Percentiles rank a stretch among this genome's conserved stretches.
phyloP scores from a whole-genome alignment of 1,140 invertebrate species.

The Sitodiplosis mosellana region DNA sequence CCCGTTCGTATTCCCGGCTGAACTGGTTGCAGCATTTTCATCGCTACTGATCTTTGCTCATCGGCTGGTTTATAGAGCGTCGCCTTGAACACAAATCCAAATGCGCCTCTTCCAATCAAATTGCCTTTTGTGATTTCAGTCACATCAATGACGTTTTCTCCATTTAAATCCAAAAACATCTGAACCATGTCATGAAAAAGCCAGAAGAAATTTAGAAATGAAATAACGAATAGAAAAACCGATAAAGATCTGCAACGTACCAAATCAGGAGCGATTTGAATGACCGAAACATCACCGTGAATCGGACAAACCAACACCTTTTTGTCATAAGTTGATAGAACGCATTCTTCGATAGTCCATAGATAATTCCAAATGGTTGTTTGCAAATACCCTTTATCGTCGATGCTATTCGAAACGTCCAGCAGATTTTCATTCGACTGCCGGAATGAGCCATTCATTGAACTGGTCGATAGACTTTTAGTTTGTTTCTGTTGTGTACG shows the following conservation, averaged over 20 bases:
- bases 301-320: slow-evolving; percentile 39
- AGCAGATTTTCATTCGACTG: not conserved
- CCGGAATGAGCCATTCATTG: slow-evolving; percentile 3
- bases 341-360: slow-evolving; percentile 92
- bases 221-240: not conserved
- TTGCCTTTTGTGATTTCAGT: slow-evolving; percentile 61
- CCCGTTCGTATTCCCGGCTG: slow-evolving; percentile 63
- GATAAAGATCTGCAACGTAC: slow-evolving; percentile 21
- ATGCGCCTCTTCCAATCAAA: slow-evolving; percentile 85
- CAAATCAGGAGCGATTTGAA: slow-evolving; percentile 54
- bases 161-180: slow-evolving; percentile 76
- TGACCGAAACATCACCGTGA: slow-evolving; percentile 38
- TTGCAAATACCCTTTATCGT: not conserved
- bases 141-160: slow-evolving; percentile 55
- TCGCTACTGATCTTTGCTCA: slow-evolving; percentile 56
- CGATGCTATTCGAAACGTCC: not conserved
- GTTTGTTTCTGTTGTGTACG: not conserved
- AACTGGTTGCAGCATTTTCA: slow-evolving; percentile 91
- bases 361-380: slow-evolving; percentile 27
- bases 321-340: slow-evolving; percentile 56
- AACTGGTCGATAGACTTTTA: slow-evolving; percentile 4
- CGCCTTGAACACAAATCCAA: slow-evolving; percentile 89
- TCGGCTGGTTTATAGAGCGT: slow-evolving; percentile 41
- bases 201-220: not conserved
- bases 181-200: too few relatives aligned